These are phyloP conservation scores for Catamblyrhynchus diadema DNA, from an alignment of 2,797 vertebrate species.

Conservation along the genomic window DNA sequence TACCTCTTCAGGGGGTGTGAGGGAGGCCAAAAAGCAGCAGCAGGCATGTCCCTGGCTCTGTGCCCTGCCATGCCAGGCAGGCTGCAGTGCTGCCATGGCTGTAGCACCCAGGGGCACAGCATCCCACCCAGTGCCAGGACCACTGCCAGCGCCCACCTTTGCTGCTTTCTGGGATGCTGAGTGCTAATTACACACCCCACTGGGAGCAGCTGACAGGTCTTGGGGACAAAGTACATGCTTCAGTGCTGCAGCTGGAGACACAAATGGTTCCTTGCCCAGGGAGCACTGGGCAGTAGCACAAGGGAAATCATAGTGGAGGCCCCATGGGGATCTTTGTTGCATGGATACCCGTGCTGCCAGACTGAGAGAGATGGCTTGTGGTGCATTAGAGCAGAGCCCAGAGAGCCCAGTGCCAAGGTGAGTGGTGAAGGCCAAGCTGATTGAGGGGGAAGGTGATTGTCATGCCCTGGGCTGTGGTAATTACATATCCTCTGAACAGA, in stretches of 20 bases:
- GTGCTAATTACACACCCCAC: background rate
- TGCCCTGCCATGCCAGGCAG: rapidly evolving
- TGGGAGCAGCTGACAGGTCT: background rate
- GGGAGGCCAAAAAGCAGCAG: background rate
- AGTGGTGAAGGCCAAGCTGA: background rate
- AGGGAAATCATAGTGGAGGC: rapidly evolving
- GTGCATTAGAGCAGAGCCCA: background rate
- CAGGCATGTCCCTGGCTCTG: background rate
- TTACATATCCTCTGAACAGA: no score
- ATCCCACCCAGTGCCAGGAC: background rate
- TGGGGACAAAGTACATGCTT: rapidly evolving
- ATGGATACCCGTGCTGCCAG: rapidly evolving
- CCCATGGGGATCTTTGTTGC: background rate
- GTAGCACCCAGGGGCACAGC: background rate
- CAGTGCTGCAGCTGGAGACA: background rate
- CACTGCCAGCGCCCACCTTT: rapidly evolving
- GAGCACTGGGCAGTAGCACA: rapidly evolving
- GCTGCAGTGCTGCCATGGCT: background rate
- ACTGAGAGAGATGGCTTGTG: background rate
- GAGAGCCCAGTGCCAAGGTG: background rate
- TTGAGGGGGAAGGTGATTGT: background rate
- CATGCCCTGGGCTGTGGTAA: no score
- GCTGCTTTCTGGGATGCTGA: background rate
- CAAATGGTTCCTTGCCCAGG: background rate
- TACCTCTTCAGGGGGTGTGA: background rate